Evolutionary conservation across 2,888 invertebrate species (phyloP), one percentile per base, ranked within the genome.

Genomic region (Limulus polyphemus): DNA sequence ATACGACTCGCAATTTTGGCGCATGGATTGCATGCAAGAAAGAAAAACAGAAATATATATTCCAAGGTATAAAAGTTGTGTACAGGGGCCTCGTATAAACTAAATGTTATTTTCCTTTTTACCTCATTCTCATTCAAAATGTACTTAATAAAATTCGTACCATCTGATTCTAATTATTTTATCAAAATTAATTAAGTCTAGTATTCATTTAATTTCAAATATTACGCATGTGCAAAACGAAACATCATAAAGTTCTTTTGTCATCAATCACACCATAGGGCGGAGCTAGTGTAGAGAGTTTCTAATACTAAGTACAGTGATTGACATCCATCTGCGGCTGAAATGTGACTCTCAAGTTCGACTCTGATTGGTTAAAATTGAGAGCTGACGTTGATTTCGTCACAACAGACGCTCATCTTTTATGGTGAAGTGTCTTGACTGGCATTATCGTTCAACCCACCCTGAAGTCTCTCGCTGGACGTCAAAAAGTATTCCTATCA

Each of bases 391-490:
- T 65, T 63, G 58, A 63, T 63, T 61, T 62, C 68, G 68, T 68
- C 68, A 67, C 64, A 64, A 61, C 57, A 68, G 66, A 64, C 67
- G 69, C 69, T 69, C 69, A 69, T 69, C 69, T 68, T 69, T 69
- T 67, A 68, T 67, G 68, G 68, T 63, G 67, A 67, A 65, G 65
- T 68, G 68, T 62, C 69, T 69, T 69, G 68, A 69, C 67, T 67
- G 69, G 69, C 69, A 69, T 64, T 68, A 68, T 68, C 68, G 69
- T 69, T 67, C 69, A 67, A 68, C 69, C 69, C 69, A 68, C 69
- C 68, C 67, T 63, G 64, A 69, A 66, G 66, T 63, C 62, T 62
- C 68, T 69, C 61, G 69, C 65, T 69, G 69, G 68, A 68, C 68
- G 69, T 69, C 69, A 69, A 69, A 69, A 63, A 62, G 65, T 64